Base-by-base conservation (phyloP, 2,888 invertebrate genomes). In the Macrosiphum euphorbiae region DNA sequence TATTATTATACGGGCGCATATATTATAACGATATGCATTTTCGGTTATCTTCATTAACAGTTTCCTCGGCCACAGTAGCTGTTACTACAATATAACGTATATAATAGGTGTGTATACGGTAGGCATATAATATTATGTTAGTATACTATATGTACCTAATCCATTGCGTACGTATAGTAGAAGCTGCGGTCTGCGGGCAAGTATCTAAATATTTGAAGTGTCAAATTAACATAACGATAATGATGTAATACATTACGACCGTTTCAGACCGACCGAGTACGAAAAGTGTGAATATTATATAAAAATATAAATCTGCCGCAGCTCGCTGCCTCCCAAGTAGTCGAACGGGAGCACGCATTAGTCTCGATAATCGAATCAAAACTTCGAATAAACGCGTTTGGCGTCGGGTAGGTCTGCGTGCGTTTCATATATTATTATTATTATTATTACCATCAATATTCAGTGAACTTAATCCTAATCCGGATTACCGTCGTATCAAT, bases 181-280 rank as follows among this genome's bases (percentile, higher is more conserved):
- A 67, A 67, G 67, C n/a, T 67, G 52, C 20, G 16, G n/a, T 35
- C 16, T 67, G 67, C 61, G 61, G 61, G 28, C 61, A 13, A 13
- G 67, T 67, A 67, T 67, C n/a, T 35, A 78, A 91, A 91, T 91
- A 78, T 91, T 78, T 52, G 24, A 84, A 50, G 84, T 50, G 91
- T 91, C 84, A 91, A 91, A 91, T 91, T 91, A 91, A 91, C 91
- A 91, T 91, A 91, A 91, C 35, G 52, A 88, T 55, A 88, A 88
- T 20, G 52, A 41, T 41, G 55, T 5, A 52, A 52, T 35, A 55
- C 55, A 55, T 35, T 26, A 88, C 8, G 13, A 41, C 35, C 55
- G 55, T 35, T 55, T 55, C 24, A 47, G n/a, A 55, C n/a, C 16
- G 44, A 47, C 13, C 5, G 28, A 86, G 44, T 44, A 88, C 52